Percentiles rank a stretch among this genome's conserved stretches.
phyloP scores from a whole-genome alignment of 2,797 vertebrate species.

The Sus cebifrons region DNA sequence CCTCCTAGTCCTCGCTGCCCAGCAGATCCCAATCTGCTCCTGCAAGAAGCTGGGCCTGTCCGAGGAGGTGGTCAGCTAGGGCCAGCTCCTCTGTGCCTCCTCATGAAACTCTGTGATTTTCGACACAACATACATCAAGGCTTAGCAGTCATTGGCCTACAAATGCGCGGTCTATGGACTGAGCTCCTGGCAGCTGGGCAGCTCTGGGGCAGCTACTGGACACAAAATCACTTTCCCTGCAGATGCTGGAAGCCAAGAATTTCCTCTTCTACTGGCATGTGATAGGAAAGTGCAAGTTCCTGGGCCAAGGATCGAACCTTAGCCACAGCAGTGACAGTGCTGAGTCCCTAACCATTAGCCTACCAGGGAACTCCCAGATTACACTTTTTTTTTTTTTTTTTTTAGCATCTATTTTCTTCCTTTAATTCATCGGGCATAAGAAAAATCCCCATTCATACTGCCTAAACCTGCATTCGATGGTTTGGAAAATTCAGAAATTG shows the following conservation, averaged over 20 bases:
- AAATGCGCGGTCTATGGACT: no score
- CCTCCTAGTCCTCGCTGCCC: no score
- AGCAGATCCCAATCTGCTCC: no score
- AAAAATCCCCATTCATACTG: background rate
- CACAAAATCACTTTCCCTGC: background rate
- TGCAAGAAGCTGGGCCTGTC: background rate
- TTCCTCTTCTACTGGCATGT: background rate
- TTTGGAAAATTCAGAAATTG: conserved; percentile 14
- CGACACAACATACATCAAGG: background rate
- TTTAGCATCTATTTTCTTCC: background rate
- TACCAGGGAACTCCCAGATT: no score
- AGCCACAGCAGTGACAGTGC: no score
- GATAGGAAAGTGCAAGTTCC: background rate
- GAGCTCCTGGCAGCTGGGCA: background rate
- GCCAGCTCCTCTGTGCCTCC: background rate
- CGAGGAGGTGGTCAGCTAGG: background rate
- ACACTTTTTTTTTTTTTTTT: background rate
- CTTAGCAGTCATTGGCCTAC: background rate
- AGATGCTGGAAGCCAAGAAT: background rate
- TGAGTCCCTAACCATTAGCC: no score
- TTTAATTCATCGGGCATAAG: background rate
- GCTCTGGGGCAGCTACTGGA: background rate
- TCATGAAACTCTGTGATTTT: background rate
- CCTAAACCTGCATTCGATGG: background rate
- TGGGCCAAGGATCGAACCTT: no score